Percentiles rank a stretch among this genome's conserved stretches.
phyloP scores from a whole-genome alignment of 2,797 vertebrate species.

The Meriones psammophilus region DNA sequence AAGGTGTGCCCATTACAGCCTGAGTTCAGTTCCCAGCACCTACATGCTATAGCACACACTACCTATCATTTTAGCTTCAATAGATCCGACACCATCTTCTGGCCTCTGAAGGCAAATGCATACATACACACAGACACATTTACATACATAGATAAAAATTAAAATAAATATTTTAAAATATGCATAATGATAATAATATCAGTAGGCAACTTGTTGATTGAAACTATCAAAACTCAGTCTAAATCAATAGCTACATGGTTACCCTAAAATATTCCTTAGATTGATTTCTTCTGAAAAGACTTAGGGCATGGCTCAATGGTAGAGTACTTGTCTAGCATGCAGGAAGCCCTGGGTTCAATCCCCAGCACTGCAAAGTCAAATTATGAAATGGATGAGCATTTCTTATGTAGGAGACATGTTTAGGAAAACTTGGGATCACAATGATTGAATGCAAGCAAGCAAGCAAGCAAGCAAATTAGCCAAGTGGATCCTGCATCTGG shows the following conservation, averaged over 20 bases:
- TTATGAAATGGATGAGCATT: not conserved
- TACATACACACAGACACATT: not conserved
- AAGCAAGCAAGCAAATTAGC: conserved; percentile 14
- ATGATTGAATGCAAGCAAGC: conserved; percentile 26
- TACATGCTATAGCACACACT: too few relatives aligned
- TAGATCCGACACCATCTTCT: not conserved
- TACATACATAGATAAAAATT: not conserved
- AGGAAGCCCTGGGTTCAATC: not conserved
- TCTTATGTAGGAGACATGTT: conserved; percentile 54
- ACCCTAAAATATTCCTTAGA: conserved; percentile 40
- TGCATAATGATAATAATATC: not conserved
- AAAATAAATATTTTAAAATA: not conserved
- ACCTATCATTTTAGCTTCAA: not conserved
- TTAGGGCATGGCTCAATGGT: not conserved
- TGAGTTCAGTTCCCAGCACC: not conserved
- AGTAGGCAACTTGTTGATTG: conserved; percentile 1
- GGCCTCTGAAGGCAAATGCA: not conserved
- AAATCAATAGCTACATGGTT: conserved; percentile 1
- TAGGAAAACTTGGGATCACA: conserved; percentile 13
- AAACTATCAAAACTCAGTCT: not conserved
- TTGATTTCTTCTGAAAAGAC: not conserved
- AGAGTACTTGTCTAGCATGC: not conserved
- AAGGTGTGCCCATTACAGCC: not conserved
- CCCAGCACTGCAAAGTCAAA: not conserved
- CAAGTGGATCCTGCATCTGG: conserved; percentile 34